Evolutionary conservation across 1,140 invertebrate genomes (phyloP).

Genomic region (Papilio polyxenes): DNA sequence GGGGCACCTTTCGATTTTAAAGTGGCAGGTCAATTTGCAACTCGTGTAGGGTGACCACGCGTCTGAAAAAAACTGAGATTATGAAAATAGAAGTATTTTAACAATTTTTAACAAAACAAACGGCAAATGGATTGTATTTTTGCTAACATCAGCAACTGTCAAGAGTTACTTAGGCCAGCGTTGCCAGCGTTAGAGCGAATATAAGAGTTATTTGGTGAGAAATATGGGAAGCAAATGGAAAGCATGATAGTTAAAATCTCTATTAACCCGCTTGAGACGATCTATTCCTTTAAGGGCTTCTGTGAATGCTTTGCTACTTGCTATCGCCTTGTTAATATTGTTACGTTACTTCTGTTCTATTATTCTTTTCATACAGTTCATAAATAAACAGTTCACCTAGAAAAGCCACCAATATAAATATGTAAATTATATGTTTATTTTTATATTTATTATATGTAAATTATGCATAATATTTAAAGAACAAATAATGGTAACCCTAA

Average conservation of each 20-base stretch:
- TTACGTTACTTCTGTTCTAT: not conserved
- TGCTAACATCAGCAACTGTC: not conserved
- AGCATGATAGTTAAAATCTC: too few relatives aligned
- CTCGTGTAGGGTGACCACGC: not conserved
- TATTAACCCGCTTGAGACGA: not conserved
- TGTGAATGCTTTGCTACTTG: not conserved
- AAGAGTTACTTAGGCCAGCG: not conserved
- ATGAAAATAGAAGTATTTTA: too few relatives aligned
- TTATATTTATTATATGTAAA: not conserved
- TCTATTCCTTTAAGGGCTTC: not conserved
- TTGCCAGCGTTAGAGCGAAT: not conserved
- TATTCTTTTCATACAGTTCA: not conserved
- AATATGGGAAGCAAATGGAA: not conserved
- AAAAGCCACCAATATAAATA: not conserved
- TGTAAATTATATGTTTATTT: too few relatives aligned
- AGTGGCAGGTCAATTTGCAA: constrained; percentile 61
- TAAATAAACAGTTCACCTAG: not conserved
- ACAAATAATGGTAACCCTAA: constrained; percentile 26
- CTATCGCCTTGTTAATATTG: not conserved
- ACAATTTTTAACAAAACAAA: too few relatives aligned
- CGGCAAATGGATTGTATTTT: too few relatives aligned
- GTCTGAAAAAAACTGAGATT: not conserved
- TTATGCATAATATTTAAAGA: not conserved
- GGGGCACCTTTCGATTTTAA: constrained; percentile 71
- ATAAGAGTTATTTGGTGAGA: not conserved